phyloP scores from a whole-genome alignment of 1,140 invertebrate genomes.

The Chrysoperla carnea region DNA sequence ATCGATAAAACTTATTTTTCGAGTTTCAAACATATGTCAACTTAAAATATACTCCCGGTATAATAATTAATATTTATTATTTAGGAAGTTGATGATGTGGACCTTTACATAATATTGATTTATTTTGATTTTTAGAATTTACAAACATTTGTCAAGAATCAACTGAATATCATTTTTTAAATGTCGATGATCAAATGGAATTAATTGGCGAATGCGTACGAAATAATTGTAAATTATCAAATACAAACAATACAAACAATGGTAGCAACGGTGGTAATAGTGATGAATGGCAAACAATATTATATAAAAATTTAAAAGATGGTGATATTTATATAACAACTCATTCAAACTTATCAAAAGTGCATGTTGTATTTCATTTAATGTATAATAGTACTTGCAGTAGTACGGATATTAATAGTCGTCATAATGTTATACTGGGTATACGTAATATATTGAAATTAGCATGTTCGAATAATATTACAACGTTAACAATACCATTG shows the following conservation, averaged over 20 bases:
- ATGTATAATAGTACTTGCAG: constrained; percentile 59
- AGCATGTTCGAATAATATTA: constrained; percentile 84
- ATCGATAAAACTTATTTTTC: too few relatives aligned
- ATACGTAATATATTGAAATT: constrained; percentile 88
- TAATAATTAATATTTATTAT: too few relatives aligned
- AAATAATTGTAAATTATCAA: constrained; percentile 26
- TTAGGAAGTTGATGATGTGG: too few relatives aligned
- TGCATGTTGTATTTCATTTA: constrained; percentile 90
- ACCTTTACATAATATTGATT: too few relatives aligned
- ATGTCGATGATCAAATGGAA: constrained; percentile 71
- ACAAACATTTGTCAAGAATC: constrained; percentile 40
- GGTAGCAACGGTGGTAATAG: constrained; percentile 14
- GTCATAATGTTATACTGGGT: constrained; percentile 89
- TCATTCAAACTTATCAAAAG: constrained; percentile 90
- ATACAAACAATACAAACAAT: constrained; percentile 16
- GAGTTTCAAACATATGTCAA: too few relatives aligned
- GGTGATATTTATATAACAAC: constrained; percentile 90
- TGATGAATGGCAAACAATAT: constrained; percentile 15
- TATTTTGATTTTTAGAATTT: constrained; percentile 28
- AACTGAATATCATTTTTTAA: constrained; percentile 80
- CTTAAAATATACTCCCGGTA: too few relatives aligned
- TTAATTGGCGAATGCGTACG: constrained; percentile 42
- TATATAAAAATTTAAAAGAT: constrained; percentile 39
- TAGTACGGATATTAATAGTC: constrained; percentile 78
- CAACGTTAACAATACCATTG: constrained; percentile 82